These are phyloP conservation scores for Strigamia transsilvanica DNA, from an alignment of 2,888 invertebrate genomes.

Conservation along the genomic window DNA sequence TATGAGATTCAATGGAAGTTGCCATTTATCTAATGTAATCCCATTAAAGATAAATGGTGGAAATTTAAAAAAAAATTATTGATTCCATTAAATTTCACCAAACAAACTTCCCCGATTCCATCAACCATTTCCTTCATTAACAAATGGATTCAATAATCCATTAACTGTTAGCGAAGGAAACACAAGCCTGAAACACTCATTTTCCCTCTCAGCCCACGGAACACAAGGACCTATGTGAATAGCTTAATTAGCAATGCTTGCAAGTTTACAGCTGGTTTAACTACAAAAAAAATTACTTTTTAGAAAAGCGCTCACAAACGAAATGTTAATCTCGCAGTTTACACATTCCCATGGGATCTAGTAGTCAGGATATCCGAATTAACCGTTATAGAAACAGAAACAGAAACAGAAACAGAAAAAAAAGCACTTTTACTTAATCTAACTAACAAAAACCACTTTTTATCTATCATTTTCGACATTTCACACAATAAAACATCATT, in stretches of 20 bases:
- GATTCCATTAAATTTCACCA: background rate
- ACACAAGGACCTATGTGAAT: background rate
- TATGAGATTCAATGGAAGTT: background rate
- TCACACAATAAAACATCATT: no score
- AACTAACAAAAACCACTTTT: no score
- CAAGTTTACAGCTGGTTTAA: background rate
- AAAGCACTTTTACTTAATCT: no score
- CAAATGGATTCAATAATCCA: background rate
- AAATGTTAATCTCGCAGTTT: no score
- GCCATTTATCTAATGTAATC: background rate
- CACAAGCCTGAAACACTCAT: background rate
- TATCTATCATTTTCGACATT: no score
- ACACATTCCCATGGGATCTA: no score
- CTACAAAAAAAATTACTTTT: background rate
- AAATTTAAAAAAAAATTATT: background rate
- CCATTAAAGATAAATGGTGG: background rate
- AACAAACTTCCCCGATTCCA: background rate
- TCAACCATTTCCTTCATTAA: background rate
- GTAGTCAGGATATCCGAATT: no score
- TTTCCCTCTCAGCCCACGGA: background rate
- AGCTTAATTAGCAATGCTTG: background rate
- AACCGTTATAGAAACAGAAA: no score
- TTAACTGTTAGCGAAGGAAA: background rate
- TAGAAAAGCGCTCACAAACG: no score
- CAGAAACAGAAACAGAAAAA: no score